A percentile compares a stretch with the other conserved stretches of the same genome.
These are phyloP conservation scores for Ochropleura plecta DNA, from an alignment of 2,888 invertebrate genomes.

Conservation along the genomic window DNA sequence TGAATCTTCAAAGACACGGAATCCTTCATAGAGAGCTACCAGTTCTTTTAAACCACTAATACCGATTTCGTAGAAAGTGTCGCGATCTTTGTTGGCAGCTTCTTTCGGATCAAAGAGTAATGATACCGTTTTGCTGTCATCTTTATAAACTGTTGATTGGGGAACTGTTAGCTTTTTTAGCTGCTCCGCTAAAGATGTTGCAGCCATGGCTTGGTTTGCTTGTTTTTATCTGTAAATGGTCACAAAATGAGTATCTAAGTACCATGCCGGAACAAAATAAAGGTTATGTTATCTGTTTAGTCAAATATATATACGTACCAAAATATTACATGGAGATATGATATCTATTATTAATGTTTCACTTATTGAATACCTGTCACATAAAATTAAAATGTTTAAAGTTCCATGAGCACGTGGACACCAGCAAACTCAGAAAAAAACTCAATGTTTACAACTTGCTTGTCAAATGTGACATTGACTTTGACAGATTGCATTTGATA, in stretches of 20 bases:
- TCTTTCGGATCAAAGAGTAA: slow-evolving; percentile 97
- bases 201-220: slow-evolving; percentile 73
- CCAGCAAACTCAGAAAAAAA: neutral
- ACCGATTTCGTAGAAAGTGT: slow-evolving; percentile 97
- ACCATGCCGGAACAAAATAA: slow-evolving; percentile 1
- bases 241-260: slow-evolving; percentile 1
- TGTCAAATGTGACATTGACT: slow-evolving; percentile 1
- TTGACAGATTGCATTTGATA: slow-evolving; percentile 4
- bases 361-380: neutral
- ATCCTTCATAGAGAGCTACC: slow-evolving; percentile 93
- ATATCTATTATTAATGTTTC: neutral
- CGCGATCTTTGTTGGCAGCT: slow-evolving; percentile 96
- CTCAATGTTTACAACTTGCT: slow-evolving; percentile 43
- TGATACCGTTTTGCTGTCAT: slow-evolving; percentile 94
- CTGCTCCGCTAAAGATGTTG: slow-evolving; percentile 95
- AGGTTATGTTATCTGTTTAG: slow-evolving; percentile 16
- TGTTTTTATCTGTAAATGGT: slow-evolving; percentile 31
- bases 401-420: slow-evolving; percentile 31
- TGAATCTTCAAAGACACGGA: slow-evolving; percentile 93
- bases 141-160: slow-evolving; percentile 92
- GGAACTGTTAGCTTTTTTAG: slow-evolving; percentile 94
- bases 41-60: slow-evolving; percentile 96
- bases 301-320: slow-evolving; percentile 25
- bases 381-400: neutral
- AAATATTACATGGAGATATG: neutral